Conservation (phyloP, 1,140 invertebrate species). For the Vanessa atalanta region DNA sequence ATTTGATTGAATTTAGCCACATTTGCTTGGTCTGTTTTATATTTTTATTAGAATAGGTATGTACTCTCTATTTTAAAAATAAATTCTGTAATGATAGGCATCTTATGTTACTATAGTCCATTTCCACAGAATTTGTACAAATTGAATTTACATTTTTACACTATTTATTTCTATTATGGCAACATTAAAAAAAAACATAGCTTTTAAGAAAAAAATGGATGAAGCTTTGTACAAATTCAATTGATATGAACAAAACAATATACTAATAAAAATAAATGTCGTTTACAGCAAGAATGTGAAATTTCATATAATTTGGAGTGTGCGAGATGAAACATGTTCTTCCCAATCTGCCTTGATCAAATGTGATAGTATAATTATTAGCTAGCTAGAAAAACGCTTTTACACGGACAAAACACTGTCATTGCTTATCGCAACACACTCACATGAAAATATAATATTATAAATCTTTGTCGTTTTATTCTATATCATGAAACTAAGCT, state of each 20-base stretch:
- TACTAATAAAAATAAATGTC: constrained; percentile 13
- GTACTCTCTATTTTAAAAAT: background rate
- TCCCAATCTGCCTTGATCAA: constrained; percentile 48
- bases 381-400: constrained; percentile 35
- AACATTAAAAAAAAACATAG: too few relatives aligned
- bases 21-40: too few relatives aligned
- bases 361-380: constrained; percentile 37
- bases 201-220: too few relatives aligned
- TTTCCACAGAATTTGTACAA: constrained; percentile 1
- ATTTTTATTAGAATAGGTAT: too few relatives aligned
- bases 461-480: constrained; percentile 33
- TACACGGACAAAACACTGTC: constrained; percentile 33
- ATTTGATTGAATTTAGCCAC: too few relatives aligned
- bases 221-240: too few relatives aligned
- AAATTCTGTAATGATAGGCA: background rate
- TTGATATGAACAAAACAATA: too few relatives aligned
- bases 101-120: background rate
- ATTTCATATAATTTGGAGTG: constrained; percentile 10
- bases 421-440: constrained; percentile 32
- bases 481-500: background rate
- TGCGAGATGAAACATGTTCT: constrained; percentile 40
- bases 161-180: too few relatives aligned
- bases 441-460: constrained; percentile 33
- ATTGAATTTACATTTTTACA: background rate
- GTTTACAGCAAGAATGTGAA: background rate